Evolutionary conservation across 2,113 vertebrate genomes (phyloP), one percentile per base, ranked within the genome.

Genomic region (Triplophysa tibetana): DNA sequence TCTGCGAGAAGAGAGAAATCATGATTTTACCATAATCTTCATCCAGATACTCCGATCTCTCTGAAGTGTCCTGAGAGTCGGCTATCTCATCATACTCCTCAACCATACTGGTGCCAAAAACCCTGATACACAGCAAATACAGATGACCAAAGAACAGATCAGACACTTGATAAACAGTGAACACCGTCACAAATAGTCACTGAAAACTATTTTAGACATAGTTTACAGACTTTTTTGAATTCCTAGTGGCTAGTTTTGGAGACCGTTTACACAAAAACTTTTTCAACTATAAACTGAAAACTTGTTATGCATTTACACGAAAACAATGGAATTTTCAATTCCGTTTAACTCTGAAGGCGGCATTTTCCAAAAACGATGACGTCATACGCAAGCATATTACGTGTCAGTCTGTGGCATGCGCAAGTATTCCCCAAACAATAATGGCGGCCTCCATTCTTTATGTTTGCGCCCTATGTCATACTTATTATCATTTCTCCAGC

Each of bases 71-170:
- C 88, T 98, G 98, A 13, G 97, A 97, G 86, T 99, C 98, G 67
- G 96, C 95, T 73, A 98, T 97, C 92, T 99, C 97, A 85, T 99
- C 98, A 87, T 99, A 99, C 82, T 99, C 98, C 89, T 99, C 98
- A 79, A 99, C 98, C 98, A 99, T 99, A 88, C 97, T 99, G 74
- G 97, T 99, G 83, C 98, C 98, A 91, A 99, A 99, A 62, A 99
- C 96, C 88, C 98, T 99, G 54, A 0, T 16, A 62, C 29, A 76
- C 41, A 78, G 10, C 76, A 56, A 64, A 64, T 16, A 43, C 24
- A 33, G 58, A 62, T 21, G 21, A 58, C 1, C 29, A 54, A 24
- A 12, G 19, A 8, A 50, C 17, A 43, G 2, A 68, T 12, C 2
- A 77, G 8, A 29, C n/a, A 70, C 33, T 23, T 38, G 21, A 3